Evolutionary conservation across 1,140 invertebrate genomes (phyloP).

Genomic region (Bombus sylvicola): DNA sequence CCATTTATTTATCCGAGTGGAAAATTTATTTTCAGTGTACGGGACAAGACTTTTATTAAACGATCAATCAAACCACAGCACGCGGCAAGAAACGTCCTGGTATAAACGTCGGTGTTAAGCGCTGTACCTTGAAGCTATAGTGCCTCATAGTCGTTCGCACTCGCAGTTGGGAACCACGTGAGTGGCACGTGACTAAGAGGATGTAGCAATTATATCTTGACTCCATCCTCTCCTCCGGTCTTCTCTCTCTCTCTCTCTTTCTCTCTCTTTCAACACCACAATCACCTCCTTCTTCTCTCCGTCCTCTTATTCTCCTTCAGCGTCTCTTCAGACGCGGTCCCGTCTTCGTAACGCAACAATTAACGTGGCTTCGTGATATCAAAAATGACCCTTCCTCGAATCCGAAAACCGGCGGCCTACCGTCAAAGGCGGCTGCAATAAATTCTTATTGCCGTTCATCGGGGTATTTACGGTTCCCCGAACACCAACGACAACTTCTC

Average conservation of each 20-base stretch:
- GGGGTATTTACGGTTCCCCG: constrained; percentile 68
- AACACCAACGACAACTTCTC: constrained; percentile 51
- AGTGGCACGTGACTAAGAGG: constrained; percentile 80
- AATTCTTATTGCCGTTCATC: constrained; percentile 77
- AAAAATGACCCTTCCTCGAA: constrained; percentile 80
- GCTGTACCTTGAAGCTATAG: constrained; percentile 54
- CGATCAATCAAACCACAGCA: constrained; percentile 54
- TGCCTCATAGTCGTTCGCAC: constrained; percentile 57
- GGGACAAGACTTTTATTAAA: constrained; percentile 45
- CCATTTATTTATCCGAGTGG: constrained; percentile 29
- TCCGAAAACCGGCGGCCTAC: constrained; percentile 73
- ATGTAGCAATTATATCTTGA: constrained; percentile 78
- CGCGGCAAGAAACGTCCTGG: constrained; percentile 56
- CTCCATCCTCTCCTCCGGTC: constrained; percentile 59
- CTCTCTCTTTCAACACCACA: constrained; percentile 31
- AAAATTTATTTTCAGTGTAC: constrained; percentile 32
- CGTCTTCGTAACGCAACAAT: constrained; percentile 71
- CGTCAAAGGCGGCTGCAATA: constrained; percentile 78
- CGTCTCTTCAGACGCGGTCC: constrained; percentile 39
- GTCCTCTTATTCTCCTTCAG: constrained; percentile 48
- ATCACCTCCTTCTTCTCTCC: constrained; percentile 48
- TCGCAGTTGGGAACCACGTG: constrained; percentile 77
- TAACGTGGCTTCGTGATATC: constrained; percentile 76
- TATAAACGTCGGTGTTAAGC: constrained; percentile 62
- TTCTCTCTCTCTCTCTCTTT: constrained; percentile 51